phyloP scores from a whole-genome alignment of 2,113 vertebrate genomes.

The Percina caprodes region DNA sequence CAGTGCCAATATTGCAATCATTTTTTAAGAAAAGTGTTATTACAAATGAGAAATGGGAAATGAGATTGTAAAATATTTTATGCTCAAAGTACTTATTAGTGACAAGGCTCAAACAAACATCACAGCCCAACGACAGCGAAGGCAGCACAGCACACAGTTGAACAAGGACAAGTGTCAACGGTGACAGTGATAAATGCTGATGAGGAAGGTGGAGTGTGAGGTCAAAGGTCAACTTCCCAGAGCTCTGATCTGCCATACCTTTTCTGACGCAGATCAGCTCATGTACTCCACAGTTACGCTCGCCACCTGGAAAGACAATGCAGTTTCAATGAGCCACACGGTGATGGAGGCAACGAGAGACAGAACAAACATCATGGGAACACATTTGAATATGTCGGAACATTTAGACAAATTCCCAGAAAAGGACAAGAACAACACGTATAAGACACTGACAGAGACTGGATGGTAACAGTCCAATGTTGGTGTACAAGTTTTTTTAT shows the following conservation, averaged over 20 bases:
- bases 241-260: slow-evolving; percentile 86
- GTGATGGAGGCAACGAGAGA: slow-evolving; percentile 52
- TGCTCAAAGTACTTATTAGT: neutral
- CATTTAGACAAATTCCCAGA: neutral
- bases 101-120: neutral
- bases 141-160: neutral
- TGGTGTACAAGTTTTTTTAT: neutral
- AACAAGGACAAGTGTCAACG: neutral
- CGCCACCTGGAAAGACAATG: slow-evolving; percentile 91
- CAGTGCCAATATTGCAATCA: neutral
- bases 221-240: slow-evolving; percentile 33
- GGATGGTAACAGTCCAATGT: slow-evolving; percentile 6
- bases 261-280: slow-evolving; percentile 98
- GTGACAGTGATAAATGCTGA: slow-evolving; percentile 13
- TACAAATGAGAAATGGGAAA: no score
- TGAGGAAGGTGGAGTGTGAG: slow-evolving; percentile 3
- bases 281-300: slow-evolving; percentile 97
- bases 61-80: neutral
- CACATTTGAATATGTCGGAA: slow-evolving; percentile 26
- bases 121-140: neutral
- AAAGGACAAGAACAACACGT: slow-evolving; percentile 13
- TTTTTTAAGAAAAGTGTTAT: neutral
- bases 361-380: slow-evolving; percentile 20
- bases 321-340: slow-evolving; percentile 73
- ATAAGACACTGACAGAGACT: slow-evolving; percentile 29